Percentiles rank a stretch among this genome's conserved stretches.
Evolutionary conservation across 2,797 vertebrate species (phyloP).

Genomic region (Dicrostonyx torquatus): DNA sequence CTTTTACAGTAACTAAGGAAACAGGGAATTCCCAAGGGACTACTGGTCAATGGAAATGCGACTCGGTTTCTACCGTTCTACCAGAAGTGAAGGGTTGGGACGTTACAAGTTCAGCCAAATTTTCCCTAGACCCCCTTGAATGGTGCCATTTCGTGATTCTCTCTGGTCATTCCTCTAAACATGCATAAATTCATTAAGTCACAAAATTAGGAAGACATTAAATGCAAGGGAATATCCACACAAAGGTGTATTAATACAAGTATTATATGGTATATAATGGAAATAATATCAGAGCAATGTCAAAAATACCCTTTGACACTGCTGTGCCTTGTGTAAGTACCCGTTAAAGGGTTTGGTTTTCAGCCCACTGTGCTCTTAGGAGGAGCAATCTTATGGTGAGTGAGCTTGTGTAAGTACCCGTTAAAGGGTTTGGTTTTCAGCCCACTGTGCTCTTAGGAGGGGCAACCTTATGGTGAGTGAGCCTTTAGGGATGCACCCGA

Average conservation of each 20-base stretch:
- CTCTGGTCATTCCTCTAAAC: neutral
- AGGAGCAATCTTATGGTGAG: neutral
- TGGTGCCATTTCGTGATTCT: neutral
- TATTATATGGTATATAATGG: neutral
- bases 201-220: slow-evolving; percentile 25
- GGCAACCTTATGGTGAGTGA: neutral
- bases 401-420: no score
- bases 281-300: neutral
- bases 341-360: neutral
- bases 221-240: neutral
- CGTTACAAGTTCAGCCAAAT: neutral
- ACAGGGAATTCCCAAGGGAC: neutral
- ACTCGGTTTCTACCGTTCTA: neutral
- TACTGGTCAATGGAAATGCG: neutral
- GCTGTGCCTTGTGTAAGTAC: neutral
- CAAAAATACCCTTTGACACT: neutral
- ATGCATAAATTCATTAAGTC: neutral
- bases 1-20: neutral
- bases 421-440: neutral
- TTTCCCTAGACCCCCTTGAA: neutral
- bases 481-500: no score
- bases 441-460: neutral
- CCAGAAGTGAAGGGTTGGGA: neutral
- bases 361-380: neutral
- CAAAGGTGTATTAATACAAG: no score